These are phyloP conservation scores for Belgica antarctica DNA, from an alignment of 2,888 invertebrate genomes.

Conservation along the genomic window DNA sequence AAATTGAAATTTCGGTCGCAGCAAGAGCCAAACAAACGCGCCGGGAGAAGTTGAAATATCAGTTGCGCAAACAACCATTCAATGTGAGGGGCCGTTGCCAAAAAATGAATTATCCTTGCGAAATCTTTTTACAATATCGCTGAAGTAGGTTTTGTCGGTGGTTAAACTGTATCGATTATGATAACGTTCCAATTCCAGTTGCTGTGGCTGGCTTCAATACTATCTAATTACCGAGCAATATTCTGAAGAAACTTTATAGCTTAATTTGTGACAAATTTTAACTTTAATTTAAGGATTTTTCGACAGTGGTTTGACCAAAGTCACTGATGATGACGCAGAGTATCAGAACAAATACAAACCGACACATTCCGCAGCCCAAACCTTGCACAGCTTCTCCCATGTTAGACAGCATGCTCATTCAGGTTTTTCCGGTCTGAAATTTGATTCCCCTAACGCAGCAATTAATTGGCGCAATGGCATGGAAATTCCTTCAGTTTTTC, in stretches of 20 bases:
- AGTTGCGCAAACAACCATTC: too few relatives aligned
- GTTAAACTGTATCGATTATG: background rate
- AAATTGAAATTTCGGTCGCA: too few relatives aligned
- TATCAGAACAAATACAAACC: conserved; percentile 2
- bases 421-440: conserved; percentile 11
- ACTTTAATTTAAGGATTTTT: too few relatives aligned
- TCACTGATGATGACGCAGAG: conserved; percentile 8
- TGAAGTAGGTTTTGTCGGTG: background rate
- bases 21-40: too few relatives aligned
- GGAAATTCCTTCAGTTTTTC: conserved; percentile 20
- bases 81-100: background rate
- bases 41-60: too few relatives aligned
- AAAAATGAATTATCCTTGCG: background rate
- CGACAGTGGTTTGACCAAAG: too few relatives aligned
- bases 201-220: conserved; percentile 3
- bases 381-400: too few relatives aligned
- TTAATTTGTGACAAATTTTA: too few relatives aligned
- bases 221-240: too few relatives aligned
- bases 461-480: conserved; percentile 32
- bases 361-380: too few relatives aligned
- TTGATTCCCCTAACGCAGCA: conserved; percentile 6
- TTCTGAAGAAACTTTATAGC: too few relatives aligned
- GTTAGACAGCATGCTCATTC: background rate
- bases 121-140: too few relatives aligned
- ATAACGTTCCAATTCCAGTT: background rate